phyloP scores from a whole-genome alignment of 2,113 vertebrate genomes.

The Laterallus jamaicensis region DNA sequence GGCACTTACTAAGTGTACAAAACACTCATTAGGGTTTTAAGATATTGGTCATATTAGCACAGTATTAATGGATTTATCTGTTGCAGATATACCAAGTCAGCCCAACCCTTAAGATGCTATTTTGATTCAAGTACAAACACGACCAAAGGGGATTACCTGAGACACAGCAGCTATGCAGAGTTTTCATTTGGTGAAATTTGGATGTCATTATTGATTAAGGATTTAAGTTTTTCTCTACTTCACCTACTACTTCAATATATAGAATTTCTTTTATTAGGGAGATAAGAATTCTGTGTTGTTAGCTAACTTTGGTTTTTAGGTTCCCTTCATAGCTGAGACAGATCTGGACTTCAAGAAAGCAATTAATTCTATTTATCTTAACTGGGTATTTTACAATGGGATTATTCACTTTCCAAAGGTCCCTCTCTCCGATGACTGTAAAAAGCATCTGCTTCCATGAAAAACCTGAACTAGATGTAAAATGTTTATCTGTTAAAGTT shows the following conservation, averaged over 20 bases:
- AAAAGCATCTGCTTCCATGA: not conserved
- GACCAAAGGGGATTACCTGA: constrained; percentile 17
- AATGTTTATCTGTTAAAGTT: not conserved
- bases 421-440: not conserved
- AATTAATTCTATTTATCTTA: not conserved
- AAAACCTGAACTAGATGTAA: not conserved
- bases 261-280: not conserved
- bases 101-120: constrained; percentile 24
- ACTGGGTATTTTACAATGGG: not conserved
- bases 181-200: not conserved
- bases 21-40: not conserved
- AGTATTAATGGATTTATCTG: not conserved
- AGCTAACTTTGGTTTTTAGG: not conserved
- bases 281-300: not conserved
- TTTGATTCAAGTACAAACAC: constrained; percentile 45
- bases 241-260: not conserved
- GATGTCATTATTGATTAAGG: not conserved
- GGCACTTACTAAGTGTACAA: not conserved
- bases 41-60: not conserved
- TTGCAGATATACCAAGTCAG: not conserved
- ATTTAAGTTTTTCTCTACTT: not conserved
- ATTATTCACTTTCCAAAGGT: not conserved
- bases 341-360: not conserved
- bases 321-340: not conserved
- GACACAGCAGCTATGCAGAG: not conserved